phyloP scores from a whole-genome alignment of 2,888 invertebrate genomes.

The Choristoneura rosaceana region DNA sequence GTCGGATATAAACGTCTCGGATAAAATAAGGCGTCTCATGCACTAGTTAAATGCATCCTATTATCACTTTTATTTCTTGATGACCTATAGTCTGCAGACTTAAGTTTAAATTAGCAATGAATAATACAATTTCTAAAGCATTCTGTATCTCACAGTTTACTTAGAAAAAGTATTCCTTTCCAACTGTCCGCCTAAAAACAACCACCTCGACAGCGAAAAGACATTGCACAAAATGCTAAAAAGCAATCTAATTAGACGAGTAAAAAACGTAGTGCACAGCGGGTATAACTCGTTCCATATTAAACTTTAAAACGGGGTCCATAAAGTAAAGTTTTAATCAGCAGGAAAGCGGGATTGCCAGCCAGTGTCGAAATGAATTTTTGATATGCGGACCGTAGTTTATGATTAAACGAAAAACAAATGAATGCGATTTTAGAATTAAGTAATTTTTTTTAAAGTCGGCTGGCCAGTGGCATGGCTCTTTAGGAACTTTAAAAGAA shows the following conservation, averaged over 20 bases:
- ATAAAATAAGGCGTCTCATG: too few relatives aligned
- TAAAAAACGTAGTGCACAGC: constrained; percentile 26
- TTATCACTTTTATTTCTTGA: too few relatives aligned
- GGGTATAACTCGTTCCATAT: constrained; percentile 50
- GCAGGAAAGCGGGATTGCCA: constrained; percentile 19
- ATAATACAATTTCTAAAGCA: too few relatives aligned
- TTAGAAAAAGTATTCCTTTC: too few relatives aligned
- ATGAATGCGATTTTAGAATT: constrained; percentile 51
- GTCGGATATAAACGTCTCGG: too few relatives aligned
- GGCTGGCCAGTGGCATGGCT: too few relatives aligned
- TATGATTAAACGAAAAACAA: constrained; percentile 56
- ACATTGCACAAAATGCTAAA: constrained; percentile 18
- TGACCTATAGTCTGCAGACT: too few relatives aligned
- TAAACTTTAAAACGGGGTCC: constrained; percentile 58
- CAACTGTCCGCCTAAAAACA: background rate
- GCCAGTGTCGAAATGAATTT: constrained; percentile 58
- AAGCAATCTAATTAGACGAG: constrained; percentile 37
- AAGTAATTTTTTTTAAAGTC: too few relatives aligned
- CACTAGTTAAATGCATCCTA: too few relatives aligned
- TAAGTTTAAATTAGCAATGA: too few relatives aligned
- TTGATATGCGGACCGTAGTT: constrained; percentile 58
- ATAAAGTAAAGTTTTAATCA: constrained; percentile 65
- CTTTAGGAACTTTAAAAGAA: too few relatives aligned
- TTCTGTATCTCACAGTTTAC: too few relatives aligned
- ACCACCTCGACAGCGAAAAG: constrained; percentile 15